Evolutionary conservation across 2,888 invertebrate species (phyloP).

Genomic region (Cotesia congregata): DNA sequence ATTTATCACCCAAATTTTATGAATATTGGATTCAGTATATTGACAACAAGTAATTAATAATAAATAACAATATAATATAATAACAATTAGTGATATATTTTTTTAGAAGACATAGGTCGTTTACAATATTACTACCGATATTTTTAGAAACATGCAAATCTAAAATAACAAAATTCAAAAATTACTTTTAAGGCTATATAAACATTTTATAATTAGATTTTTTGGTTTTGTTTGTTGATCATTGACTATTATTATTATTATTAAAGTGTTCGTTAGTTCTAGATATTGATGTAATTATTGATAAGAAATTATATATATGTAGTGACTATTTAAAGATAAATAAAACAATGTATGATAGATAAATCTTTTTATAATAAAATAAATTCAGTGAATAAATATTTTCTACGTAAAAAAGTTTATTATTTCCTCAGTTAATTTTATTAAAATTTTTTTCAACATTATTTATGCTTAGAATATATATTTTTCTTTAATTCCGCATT

Average conservation of each 20-base stretch:
- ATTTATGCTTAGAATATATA: too few species aligned
- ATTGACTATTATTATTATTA: neutral
- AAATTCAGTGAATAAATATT: neutral
- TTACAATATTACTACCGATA: neutral
- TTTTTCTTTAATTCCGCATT: too few species aligned
- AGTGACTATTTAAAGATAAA: neutral
- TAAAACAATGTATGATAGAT: neutral
- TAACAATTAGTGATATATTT: conserved; percentile 13
- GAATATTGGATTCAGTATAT: too few species aligned
- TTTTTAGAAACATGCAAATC: neutral
- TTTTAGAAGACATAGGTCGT: neutral
- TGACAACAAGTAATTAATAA: neutral
- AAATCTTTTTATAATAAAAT: conserved; percentile 16
- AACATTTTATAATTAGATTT: neutral
- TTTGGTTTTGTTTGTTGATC: neutral
- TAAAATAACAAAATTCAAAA: too few species aligned
- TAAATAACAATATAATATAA: neutral
- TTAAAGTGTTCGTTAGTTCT: neutral
- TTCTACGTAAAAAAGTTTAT: neutral
- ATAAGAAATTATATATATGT: conserved; percentile 14
- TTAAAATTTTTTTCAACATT: too few species aligned
- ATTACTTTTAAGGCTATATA: too few species aligned
- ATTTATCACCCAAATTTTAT: too few species aligned
- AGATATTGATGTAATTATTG: conserved; percentile 8
- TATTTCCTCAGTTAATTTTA: too few species aligned